phyloP scores from a whole-genome alignment of 2,113 vertebrate species.

The Camelus bactrianus region DNA sequence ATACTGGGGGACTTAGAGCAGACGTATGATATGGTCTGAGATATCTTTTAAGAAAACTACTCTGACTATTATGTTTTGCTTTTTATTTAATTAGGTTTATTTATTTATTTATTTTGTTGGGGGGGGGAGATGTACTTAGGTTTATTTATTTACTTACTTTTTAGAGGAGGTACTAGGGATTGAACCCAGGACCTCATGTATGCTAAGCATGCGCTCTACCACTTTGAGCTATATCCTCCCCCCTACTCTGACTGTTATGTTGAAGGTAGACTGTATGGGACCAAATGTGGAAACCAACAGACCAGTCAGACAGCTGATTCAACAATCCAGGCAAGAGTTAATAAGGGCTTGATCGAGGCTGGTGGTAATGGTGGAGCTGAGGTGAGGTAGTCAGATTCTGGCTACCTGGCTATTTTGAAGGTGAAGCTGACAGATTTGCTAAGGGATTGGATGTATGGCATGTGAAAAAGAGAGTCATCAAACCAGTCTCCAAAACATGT shows the following conservation, averaged over 20 bases:
- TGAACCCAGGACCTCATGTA: too few species aligned
- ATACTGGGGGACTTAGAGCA: neutral
- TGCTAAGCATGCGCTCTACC: too few species aligned
- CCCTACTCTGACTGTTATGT: neutral
- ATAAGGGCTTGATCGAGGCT: neutral
- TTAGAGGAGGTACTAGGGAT: too few species aligned
- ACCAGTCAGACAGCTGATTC: neutral
- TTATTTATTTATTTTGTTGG: too few species aligned
- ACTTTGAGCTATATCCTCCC: too few species aligned
- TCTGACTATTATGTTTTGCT: neutral
- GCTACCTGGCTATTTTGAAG: neutral
- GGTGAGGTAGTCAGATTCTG: neutral
- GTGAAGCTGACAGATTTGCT: neutral
- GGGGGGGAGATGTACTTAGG: too few species aligned
- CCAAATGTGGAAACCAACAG: neutral
- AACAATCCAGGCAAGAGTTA: neutral
- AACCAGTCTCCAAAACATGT: neutral
- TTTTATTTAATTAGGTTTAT: too few species aligned
- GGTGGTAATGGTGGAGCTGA: neutral
- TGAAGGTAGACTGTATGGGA: neutral
- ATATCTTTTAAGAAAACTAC: neutral
- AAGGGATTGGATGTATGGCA: neutral
- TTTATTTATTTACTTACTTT: too few species aligned
- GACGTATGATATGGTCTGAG: neutral
- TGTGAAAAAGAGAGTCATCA: neutral